Conservation (phyloP, 2,113 vertebrate species). For the Ctenodactylus gundi region DNA sequence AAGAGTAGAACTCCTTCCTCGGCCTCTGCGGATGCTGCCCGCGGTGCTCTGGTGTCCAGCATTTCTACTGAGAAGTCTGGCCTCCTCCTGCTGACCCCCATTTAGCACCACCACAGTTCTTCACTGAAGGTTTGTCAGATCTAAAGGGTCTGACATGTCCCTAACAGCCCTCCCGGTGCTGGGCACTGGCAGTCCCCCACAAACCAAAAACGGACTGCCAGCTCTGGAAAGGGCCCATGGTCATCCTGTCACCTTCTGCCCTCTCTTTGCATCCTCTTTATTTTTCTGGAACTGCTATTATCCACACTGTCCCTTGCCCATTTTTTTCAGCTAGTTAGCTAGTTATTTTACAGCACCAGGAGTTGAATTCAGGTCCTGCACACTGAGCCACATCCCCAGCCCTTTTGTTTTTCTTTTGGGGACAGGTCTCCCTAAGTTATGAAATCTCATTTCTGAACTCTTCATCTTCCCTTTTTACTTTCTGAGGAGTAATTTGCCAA, state of each 20-base stretch:
- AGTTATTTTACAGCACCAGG: not conserved
- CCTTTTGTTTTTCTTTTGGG: not conserved
- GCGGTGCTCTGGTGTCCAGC: not conserved
- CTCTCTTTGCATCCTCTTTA: not conserved
- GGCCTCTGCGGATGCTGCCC: not conserved
- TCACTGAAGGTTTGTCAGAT: not conserved
- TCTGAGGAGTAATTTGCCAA: not conserved
- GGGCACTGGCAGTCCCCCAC: not conserved
- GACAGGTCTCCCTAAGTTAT: not conserved
- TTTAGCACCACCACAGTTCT: not conserved
- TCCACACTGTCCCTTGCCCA: not conserved
- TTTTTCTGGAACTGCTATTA: not conserved
- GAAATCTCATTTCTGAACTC: not conserved
- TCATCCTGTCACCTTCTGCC: not conserved
- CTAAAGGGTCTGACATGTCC: not conserved
- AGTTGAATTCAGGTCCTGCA: not conserved
- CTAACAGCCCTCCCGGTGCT: not conserved
- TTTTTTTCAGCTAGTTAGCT: no score
- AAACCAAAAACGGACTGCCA: not conserved
- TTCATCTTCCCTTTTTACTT: conserved; percentile 8
- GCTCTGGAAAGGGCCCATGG: not conserved
- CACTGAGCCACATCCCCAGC: not conserved
- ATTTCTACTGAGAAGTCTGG: not conserved
- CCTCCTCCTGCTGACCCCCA: not conserved
- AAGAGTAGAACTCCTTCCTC: not conserved